Base-by-base conservation (phyloP, 2,888 invertebrate species). In the Rotaria socialis region DNA sequence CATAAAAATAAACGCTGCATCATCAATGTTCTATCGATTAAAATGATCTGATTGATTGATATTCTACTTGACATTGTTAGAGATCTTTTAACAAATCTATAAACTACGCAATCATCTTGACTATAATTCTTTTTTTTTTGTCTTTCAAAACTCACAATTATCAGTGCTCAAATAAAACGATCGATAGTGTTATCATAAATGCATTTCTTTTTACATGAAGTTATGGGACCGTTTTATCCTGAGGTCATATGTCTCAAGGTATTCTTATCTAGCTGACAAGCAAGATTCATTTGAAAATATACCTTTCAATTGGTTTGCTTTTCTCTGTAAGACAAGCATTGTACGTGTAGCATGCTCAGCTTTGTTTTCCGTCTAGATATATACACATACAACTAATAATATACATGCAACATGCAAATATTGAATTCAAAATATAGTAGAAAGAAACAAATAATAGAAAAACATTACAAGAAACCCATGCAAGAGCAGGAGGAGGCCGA, bases 281-380 rank as follows among this genome's bases (percentile, higher is more conserved):
- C 19, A 67, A 35, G 14, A 35, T 35, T 35, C 2, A 35, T 67
- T 35, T 16, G 67, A 67, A 35, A 47, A 80, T 24, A 47, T 80
- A 80, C 80, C 80, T 80, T 80, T 24, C n/a, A 80, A n/a, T 80
- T 80, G 80, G 24, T 80, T 11, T 80, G 35, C 47, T 80, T 47
- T 41, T 47, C 80, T 80, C 80, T 80, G 80, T 80, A 80, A 80
- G 11, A 80, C 80, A 47, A 43, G 24, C 80, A 80, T 80, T n/a
- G 80, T 80, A 47, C 80, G 43, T 8, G 24, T 14, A n/a, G 41
- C 47, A 35, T 80, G 24, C 80, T 80, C 80, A 80, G 80, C 80
- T 47, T 80, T 80, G 43, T 43, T 41, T 47, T 80, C 80, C 8
- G 80, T 80, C 80, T 80, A 80, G 47, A 80, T 47, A 80, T 27